Evolutionary conservation across 2,797 vertebrate genomes (phyloP).

Genomic region (Falco novaeseelandiae): DNA sequence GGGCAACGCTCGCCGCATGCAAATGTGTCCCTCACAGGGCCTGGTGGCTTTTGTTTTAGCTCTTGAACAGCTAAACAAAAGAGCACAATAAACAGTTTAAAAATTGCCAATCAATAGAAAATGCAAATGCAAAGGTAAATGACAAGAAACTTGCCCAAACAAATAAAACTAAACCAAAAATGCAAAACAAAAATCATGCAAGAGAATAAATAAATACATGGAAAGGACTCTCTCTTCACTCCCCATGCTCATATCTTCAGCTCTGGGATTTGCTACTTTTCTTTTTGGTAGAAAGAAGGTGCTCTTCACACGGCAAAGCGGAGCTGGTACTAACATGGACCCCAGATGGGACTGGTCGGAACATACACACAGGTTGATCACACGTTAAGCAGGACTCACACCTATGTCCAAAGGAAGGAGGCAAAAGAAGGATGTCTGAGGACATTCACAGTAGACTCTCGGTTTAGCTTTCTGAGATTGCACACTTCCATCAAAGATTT

Average conservation of each 20-base stretch:
- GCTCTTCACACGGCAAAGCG: conserved; percentile 39
- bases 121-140: conserved; percentile 81
- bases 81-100: conserved; percentile 87
- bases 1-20: conserved; percentile 92
- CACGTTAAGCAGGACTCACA: neutral
- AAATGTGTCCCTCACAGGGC: conserved; percentile 86
- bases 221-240: neutral
- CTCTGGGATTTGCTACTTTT: neutral
- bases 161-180: conserved; percentile 43
- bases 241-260: neutral
- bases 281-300: neutral
- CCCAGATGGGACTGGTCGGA: conserved; percentile 19
- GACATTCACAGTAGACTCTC: neutral
- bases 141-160: conserved; percentile 73
- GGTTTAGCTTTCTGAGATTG: neutral
- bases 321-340: neutral
- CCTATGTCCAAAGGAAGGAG: neutral
- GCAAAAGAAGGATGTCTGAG: neutral
- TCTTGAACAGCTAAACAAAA: conserved; percentile 85
- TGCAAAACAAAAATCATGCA: neutral
- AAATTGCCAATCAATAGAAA: conserved; percentile 82
- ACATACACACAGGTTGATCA: neutral
- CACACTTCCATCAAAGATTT: neutral
- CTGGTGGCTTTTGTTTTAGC: conserved; percentile 92
- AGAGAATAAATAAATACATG: neutral